Base-by-base conservation (phyloP, 2,113 vertebrate species). In the Zosterops pallidus region DNA sequence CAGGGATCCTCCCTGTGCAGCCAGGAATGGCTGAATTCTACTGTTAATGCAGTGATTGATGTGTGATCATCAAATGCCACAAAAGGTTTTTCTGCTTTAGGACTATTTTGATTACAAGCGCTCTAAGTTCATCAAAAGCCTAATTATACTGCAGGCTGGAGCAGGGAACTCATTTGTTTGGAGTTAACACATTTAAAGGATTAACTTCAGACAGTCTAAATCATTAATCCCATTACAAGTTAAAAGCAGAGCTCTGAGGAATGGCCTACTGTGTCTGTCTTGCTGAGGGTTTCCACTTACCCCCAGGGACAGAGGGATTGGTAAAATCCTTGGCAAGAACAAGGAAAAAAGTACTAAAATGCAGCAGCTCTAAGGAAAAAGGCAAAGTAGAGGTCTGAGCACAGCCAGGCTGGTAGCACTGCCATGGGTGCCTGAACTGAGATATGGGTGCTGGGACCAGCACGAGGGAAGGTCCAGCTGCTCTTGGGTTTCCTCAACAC, bases 181-280 rank as follows among this genome's bases (percentile, higher is more conserved):
- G 75, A 72, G 71, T 76, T 86, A 89, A 88, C 83, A 67, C 71
- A 72, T 72, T 88, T 65, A 95, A 86, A 88, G 90, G 92, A 92
- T 96, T 95, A 90, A 84, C 86, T 71, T 84, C 90, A 95, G 94
- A 93, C 93, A 80, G 82, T 67, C 84, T 28, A 57, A 85, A 76
- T 82, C 60, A 78, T 64, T 94, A 96, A 97, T 95, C 91, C 65
- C 8, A 42, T 96, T 91, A 94, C 7, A 67, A 82, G 76, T 86
- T 75, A 56, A 53, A 87, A 80, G 85, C 4, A 23, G 83, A 80
- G 56, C 78, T 83, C 57, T 41, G 28, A 91, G 92, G 90, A 94
- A 75, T 24, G 21, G 90, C 63, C 53, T 65, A 64, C 29, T 52
- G 24, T 41, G 52, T 46, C 49, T 3, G 2, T 14, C 52, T 21